Conservation (phyloP, 2,888 invertebrate genomes). For the Pharmacophagus antenor region DNA sequence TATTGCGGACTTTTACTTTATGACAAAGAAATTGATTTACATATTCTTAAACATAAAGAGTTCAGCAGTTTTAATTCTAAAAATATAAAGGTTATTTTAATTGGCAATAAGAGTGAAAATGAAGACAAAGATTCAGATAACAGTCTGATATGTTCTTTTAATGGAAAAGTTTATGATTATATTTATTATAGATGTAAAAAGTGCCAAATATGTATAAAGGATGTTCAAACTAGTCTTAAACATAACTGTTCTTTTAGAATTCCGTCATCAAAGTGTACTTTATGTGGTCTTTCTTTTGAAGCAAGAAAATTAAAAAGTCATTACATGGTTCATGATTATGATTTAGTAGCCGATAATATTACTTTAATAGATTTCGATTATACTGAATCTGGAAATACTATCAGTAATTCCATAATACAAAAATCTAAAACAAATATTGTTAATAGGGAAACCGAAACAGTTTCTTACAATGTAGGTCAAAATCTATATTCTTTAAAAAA, state of each 20-base stretch:
- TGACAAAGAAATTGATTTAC: conserved; percentile 44
- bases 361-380: conserved; percentile 44
- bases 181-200: conserved; percentile 54
- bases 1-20: conserved; percentile 52
- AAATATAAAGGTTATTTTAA: conserved; percentile 55
- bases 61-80: conserved; percentile 44
- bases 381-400: conserved; percentile 2
- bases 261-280: conserved; percentile 46
- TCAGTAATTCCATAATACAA: background rate
- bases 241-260: conserved; percentile 49
- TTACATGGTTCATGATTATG: conserved; percentile 48
- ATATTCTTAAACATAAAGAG: conserved; percentile 50
- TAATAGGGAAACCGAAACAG: conserved; percentile 3
- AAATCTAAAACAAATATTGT: conserved; percentile 9
- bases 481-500: background rate
- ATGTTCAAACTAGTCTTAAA: conserved; percentile 35
- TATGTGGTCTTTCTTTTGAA: conserved; percentile 52
- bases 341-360: conserved; percentile 50
- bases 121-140: conserved; percentile 17
- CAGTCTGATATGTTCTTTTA: conserved; percentile 40
- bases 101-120: conserved; percentile 41
- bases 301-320: conserved; percentile 48
- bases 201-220: conserved; percentile 51
- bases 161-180: conserved; percentile 55
- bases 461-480: background rate